Evolutionary conservation across 2,888 invertebrate species (phyloP).

Genomic region (Yponomeuta malinellus): DNA sequence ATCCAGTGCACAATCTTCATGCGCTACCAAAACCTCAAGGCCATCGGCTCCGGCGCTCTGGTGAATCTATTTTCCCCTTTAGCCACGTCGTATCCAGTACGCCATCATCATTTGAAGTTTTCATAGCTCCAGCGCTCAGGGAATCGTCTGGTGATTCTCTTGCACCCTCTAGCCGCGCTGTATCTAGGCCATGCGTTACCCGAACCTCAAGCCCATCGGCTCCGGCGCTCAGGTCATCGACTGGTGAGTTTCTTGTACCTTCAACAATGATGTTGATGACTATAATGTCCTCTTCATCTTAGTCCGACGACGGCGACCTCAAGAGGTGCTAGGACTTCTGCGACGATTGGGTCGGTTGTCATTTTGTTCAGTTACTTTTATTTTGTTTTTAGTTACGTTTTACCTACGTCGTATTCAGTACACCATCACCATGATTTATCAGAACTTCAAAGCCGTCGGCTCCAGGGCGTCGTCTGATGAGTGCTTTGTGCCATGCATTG

Average conservation of each 20-base stretch:
- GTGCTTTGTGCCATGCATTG: constrained; percentile 2
- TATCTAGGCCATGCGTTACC: constrained; percentile 89
- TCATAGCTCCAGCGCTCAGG: too few relatives aligned
- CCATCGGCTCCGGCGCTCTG: constrained; percentile 83
- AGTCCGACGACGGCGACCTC: too few relatives aligned
- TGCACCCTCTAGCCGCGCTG: background rate
- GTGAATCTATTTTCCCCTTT: constrained; percentile 5
- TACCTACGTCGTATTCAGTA: background rate
- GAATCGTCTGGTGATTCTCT: background rate
- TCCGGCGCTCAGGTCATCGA: constrained; percentile 99
- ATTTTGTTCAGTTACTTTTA: too few relatives aligned
- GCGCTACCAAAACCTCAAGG: background rate
- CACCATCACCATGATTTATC: background rate
- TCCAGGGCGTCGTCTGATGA: constrained; percentile 84
- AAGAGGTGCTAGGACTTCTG: background rate
- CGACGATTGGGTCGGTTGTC: background rate
- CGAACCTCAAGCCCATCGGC: constrained; percentile 98
- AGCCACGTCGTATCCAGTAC: background rate
- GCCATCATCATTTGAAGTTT: background rate
- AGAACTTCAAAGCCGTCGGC: constrained; percentile 66
- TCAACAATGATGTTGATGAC: too few relatives aligned
- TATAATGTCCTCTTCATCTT: too few relatives aligned
- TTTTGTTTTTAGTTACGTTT: too few relatives aligned
- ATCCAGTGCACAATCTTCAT: background rate
- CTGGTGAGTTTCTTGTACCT: constrained; percentile 82